Percentiles rank a stretch among this genome's conserved stretches.
These are phyloP conservation scores for Antennarius maculatus DNA, from an alignment of 2,797 vertebrate species.

Conservation along the genomic window DNA sequence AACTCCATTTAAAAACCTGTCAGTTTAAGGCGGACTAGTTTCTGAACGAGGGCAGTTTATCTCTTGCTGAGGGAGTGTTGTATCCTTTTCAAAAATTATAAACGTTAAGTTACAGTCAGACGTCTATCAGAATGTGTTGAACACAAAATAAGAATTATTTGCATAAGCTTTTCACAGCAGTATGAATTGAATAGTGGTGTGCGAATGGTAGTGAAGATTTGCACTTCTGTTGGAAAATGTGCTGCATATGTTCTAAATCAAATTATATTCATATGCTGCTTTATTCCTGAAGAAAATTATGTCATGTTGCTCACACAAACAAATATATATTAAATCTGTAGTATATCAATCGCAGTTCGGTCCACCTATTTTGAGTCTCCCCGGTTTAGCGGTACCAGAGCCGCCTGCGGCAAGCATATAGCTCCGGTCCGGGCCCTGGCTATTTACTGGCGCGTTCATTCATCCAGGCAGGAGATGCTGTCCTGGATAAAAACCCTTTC, in stretches of 20 bases:
- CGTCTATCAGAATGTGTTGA: too few species aligned
- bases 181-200: too few species aligned
- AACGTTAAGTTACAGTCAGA: too few species aligned
- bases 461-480: background rate
- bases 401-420: background rate
- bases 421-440: background rate
- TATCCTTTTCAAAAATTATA: too few species aligned
- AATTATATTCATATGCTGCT: background rate
- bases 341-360: conserved; percentile 1
- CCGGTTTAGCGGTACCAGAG: background rate
- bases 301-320: rapidly evolving
- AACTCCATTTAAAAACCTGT: conserved; percentile 33
- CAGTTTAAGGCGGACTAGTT: conserved; percentile 13
- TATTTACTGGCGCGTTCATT: background rate
- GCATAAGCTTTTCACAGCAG: too few species aligned
- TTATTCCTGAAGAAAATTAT: too few species aligned
- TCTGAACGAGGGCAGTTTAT: rapidly evolving
- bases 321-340: rapidly evolving
- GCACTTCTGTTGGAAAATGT: too few species aligned
- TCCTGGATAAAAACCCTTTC: rapidly evolving
- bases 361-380: background rate
- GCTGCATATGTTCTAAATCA: background rate
- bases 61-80: too few species aligned
- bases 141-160: rapidly evolving
- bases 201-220: background rate